Evolutionary conservation across 1,140 invertebrate genomes (phyloP).

Genomic region (Wasmannia auropunctata): DNA sequence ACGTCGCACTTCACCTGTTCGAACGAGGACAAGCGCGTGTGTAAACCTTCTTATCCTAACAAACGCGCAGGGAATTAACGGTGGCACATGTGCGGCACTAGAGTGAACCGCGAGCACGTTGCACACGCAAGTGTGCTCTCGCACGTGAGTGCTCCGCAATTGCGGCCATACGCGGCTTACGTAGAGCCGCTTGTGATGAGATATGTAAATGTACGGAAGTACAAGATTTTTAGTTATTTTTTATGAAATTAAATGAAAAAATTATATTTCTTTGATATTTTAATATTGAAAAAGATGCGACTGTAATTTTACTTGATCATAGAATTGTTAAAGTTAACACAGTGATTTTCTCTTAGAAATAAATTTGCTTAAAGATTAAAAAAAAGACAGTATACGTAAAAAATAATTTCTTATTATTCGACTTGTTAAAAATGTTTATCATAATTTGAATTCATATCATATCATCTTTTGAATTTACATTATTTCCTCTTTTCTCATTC

Average conservation of each 20-base stretch:
- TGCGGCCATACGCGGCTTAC: neutral
- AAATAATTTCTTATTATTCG: neutral
- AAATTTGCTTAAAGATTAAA: neutral
- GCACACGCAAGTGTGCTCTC: neutral
- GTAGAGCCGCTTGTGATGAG: neutral
- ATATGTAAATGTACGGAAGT: neutral
- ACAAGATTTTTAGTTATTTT: neutral
- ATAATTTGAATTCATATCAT: too few relatives aligned
- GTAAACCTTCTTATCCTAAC: neutral
- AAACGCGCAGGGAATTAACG: conserved; percentile 13
- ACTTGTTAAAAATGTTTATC: neutral
- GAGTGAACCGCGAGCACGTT: neutral
- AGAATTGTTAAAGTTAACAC: neutral
- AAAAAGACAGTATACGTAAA: neutral
- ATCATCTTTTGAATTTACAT: neutral
- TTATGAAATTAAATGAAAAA: neutral
- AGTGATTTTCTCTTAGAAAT: neutral
- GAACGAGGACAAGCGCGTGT: conserved; percentile 12
- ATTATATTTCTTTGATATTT: neutral
- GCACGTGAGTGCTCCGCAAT: neutral
- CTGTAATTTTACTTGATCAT: conserved; percentile 10
- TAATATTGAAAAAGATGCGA: neutral
- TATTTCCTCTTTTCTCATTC: neutral
- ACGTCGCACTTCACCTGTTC: conserved; percentile 57
- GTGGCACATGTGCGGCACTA: neutral